These are phyloP conservation scores for Calyptomena viridis DNA, from an alignment of 2,113 vertebrate species.

Conservation along the genomic window DNA sequence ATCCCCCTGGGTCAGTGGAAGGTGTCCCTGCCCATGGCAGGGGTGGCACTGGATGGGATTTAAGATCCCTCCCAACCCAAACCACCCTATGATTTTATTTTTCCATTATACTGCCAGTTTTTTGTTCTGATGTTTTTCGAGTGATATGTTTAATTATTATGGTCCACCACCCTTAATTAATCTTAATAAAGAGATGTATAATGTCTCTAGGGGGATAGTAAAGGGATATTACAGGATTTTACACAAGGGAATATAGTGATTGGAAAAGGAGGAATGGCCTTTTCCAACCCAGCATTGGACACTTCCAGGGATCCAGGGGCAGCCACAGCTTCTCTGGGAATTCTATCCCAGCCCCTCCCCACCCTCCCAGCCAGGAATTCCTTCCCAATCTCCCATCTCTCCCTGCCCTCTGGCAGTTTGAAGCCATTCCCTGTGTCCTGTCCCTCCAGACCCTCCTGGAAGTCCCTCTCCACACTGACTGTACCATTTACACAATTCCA, in stretches of 20 bases:
- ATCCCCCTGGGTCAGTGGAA: not conserved
- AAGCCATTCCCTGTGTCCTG: not conserved
- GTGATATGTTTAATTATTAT: not conserved
- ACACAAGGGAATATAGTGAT: not conserved
- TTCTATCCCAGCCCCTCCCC: not conserved
- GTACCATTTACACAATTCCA: not conserved
- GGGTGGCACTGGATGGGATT: not conserved
- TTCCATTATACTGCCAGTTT: no score
- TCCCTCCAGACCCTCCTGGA: rapidly evolving
- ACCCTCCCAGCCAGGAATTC: not conserved
- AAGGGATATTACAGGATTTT: not conserved
- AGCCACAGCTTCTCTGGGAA: not conserved
- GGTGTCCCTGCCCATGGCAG: not conserved
- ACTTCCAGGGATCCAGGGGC: not conserved
- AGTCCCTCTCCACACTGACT: not conserved
- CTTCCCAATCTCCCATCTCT: not conserved
- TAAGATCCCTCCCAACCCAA: not conserved
- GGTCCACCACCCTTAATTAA: not conserved
- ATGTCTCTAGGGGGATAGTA: no score
- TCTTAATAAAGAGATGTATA: not conserved
- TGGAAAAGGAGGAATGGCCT: not conserved
- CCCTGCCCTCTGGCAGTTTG: no score
- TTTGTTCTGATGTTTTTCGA: not conserved
- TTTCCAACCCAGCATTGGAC: no score
- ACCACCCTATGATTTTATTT: no score